Evolutionary conservation across 2,113 vertebrate genomes (phyloP).

Genomic region (Pteropus alecto): DNA sequence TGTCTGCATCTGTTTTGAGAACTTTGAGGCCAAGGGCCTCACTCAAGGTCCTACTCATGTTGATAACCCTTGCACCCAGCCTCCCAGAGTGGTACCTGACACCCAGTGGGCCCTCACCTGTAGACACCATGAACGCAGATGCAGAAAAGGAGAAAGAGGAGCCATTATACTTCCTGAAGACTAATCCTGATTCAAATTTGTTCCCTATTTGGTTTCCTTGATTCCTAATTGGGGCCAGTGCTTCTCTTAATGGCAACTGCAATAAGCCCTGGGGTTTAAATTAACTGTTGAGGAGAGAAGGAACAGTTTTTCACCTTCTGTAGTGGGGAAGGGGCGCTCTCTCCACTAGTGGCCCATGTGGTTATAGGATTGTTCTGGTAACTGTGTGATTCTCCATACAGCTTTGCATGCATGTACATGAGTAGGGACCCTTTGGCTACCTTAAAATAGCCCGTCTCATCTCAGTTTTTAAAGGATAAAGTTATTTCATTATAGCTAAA

Average conservation of each 20-base stretch:
- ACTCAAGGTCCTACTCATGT: not conserved
- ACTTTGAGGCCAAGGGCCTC: not conserved
- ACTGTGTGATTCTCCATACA: not conserved
- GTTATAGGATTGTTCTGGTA: not conserved
- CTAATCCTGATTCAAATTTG: not conserved
- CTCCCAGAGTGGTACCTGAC: too few species aligned
- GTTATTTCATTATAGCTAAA: constrained; percentile 58
- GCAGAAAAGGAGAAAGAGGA: not conserved
- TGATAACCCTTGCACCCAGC: not conserved
- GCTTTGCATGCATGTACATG: not conserved
- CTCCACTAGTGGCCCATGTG: not conserved
- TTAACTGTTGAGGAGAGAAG: not conserved
- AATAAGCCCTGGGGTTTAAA: not conserved
- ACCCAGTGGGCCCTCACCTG: not conserved
- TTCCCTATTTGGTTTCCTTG: not conserved
- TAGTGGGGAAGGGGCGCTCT: not conserved
- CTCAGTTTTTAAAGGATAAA: constrained; percentile 13
- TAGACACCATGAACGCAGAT: not conserved
- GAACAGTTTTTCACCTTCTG: not conserved
- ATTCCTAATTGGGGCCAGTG: not conserved
- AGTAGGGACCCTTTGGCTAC: constrained; percentile 46
- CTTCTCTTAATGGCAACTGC: not conserved
- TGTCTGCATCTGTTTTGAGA: not conserved
- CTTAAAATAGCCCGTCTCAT: constrained; percentile 41
- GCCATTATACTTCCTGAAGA: not conserved